Evolutionary conservation across 2,797 vertebrate genomes (phyloP), one percentile per base, ranked within the genome.

Genomic region (Pseudomugil gertrudae): DNA sequence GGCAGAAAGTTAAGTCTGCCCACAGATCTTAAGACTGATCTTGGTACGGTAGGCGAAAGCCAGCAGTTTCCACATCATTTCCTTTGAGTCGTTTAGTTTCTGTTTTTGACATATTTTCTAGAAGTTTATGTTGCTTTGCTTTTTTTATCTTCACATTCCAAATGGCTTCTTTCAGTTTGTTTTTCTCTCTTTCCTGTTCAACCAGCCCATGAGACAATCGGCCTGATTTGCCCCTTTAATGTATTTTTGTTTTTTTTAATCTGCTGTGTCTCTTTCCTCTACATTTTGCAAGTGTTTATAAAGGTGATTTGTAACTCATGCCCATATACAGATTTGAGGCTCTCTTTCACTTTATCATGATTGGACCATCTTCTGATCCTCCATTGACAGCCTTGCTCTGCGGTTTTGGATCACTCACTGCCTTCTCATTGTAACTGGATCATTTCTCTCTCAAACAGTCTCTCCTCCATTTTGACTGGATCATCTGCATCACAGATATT

Each of bases 1-100:
- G 92, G 94, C 95, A 98, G 97, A 98, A 98, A 99, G 95, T 97
- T 99, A 98, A 99, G 97, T 97, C 96, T 99, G 96, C 96, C 96
- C 93, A 99, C 96, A 96, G 96, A 98, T 97, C 96, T 98, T 98
- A 98, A 99, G 95, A 95, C 95, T 96, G 95, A 98, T 97, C 97
- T 99, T 96, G 96, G 97, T 98, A 98, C 95, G 95, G 96, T 98
- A 98, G 95, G 96, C 95, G 78, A 96, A 96, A 96, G 96, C 96
- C 95, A 93, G 91, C 93, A 96, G 93, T 94, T 95, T 95, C 93
- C 89, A 92, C 76, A 83, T 84, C 52, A 86, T 80, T 70, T 81
- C 53, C 43, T 86, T 90, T 78, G 57, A 85, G 62, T 77, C 78
- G 78, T 88, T 89, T 83, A 72, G 27, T 87, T 89, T 87, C 78